These are phyloP conservation scores for Meiosimyza decipiens DNA, from an alignment of 2,888 invertebrate genomes.

Conservation along the genomic window DNA sequence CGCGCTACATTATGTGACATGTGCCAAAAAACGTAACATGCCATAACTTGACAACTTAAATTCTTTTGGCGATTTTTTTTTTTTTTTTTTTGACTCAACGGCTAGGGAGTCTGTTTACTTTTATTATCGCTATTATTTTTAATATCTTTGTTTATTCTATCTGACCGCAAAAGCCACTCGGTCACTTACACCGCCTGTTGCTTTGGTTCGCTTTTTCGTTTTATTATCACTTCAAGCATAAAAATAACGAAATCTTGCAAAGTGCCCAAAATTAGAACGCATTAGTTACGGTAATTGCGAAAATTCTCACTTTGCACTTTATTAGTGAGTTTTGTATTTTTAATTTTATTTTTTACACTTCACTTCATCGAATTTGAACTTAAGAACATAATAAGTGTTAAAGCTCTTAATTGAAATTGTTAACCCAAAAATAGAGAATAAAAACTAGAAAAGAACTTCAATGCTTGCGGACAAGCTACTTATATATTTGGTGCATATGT, in stretches of 20 bases:
- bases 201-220: background rate
- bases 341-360: no score
- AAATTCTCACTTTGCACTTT: constrained; percentile 1
- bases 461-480: no score
- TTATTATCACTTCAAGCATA: background rate
- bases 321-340: background rate
- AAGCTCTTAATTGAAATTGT: background rate
- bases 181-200: background rate
- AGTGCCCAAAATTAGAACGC: constrained; percentile 7
- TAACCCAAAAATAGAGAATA: background rate
- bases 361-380: no score
- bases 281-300: constrained; percentile 10
- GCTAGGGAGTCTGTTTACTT: background rate
- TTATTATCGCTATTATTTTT: background rate
- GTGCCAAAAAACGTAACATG: no score
- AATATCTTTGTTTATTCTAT: background rate
- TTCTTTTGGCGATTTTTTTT: no score
- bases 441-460: no score
- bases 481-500: no score
- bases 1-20: no score
- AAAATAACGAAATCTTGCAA: background rate
- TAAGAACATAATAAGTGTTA: background rate
- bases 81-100: background rate
- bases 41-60: no score
- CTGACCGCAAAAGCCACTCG: background rate